Percentiles rank a stretch among this genome's conserved stretches.
These are phyloP conservation scores for Mustela lutreola DNA, from an alignment of 2,113 vertebrate genomes.

Conservation along the genomic window DNA sequence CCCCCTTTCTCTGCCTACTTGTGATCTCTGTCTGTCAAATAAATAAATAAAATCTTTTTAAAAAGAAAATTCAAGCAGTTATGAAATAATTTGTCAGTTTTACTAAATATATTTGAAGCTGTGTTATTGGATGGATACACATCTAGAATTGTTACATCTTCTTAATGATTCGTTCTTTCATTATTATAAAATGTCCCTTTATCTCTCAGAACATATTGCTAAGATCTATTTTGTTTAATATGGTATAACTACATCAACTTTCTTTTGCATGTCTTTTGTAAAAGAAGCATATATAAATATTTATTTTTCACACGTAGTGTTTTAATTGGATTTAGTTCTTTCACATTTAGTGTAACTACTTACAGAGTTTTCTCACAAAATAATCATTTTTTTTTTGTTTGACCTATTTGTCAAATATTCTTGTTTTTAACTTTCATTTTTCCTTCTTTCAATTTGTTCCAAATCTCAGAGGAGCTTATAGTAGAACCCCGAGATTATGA, in stretches of 20 bases:
- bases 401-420: not conserved
- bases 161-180: not conserved
- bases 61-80: not conserved
- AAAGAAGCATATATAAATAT: not conserved
- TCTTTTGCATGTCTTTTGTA: not conserved
- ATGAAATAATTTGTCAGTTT: not conserved
- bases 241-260: not conserved
- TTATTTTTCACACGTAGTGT: not conserved
- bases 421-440: not conserved
- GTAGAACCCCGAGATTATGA: not conserved
- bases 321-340: not conserved
- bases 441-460: not conserved
- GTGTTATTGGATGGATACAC: not conserved
- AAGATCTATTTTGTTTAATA: not conserved
- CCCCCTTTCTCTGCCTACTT: no score
- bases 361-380: not conserved
- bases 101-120: not conserved
- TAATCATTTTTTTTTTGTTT: not conserved
- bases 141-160: not conserved
- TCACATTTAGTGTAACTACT: conserved; percentile 14
- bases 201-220: not conserved
- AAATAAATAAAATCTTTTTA: not conserved
- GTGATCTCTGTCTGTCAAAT: no score
- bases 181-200: not conserved
- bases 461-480: not conserved